Evolutionary conservation across 2,113 vertebrate genomes (phyloP).

Genomic region (Chaenogobius annularis): DNA sequence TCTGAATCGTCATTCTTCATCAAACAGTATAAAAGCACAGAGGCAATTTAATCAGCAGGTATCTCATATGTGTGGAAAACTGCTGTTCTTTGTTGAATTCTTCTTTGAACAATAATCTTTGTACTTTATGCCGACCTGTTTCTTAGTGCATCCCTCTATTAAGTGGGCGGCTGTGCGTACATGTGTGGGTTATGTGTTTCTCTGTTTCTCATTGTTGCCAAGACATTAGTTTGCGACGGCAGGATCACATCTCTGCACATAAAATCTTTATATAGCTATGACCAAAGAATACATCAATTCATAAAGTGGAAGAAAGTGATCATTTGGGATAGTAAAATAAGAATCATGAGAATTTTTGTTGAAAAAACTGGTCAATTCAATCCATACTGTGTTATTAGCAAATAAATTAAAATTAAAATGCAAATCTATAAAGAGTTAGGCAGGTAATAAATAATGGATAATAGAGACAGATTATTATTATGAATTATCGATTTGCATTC

Average conservation of each 20-base stretch:
- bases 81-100: not conserved
- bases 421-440: too few species aligned
- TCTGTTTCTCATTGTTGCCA: conserved; percentile 44
- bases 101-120: conserved; percentile 4
- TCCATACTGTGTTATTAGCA: too few species aligned
- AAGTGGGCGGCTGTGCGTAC: not conserved
- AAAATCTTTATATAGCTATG: conserved; percentile 44
- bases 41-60: not conserved
- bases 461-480: too few species aligned
- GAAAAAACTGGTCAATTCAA: too few species aligned
- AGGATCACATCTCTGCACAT: conserved; percentile 26
- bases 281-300: not conserved
- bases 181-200: conserved; percentile 9
- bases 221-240: conserved; percentile 33
- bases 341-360: too few species aligned
- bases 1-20: not conserved
- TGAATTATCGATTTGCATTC: too few species aligned
- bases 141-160: not conserved
- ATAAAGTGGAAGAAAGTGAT: too few species aligned
- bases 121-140: not conserved
- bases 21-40: not conserved
- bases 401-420: too few species aligned
- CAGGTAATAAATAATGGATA: too few species aligned
- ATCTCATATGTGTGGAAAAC: too few species aligned
- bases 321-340: too few species aligned